A percentile compares a stretch with the other conserved stretches of the same genome.
Conservation (phyloP, 2,113 vertebrate genomes). For the Trematocara nigrifrons region DNA sequence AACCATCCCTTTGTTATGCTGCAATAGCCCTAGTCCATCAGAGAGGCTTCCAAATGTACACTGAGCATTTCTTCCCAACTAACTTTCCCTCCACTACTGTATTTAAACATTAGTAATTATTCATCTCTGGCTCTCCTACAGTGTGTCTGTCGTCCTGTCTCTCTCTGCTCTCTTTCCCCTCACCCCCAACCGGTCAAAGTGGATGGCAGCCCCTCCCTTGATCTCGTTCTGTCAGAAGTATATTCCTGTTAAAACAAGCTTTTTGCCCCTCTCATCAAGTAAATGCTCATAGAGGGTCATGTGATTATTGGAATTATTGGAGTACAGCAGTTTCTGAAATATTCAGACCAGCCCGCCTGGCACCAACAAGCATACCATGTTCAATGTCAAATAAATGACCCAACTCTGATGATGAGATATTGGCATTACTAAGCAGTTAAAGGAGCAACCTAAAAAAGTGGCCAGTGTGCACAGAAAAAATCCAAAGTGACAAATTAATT, state of each 20-base stretch:
- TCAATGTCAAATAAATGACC: background rate
- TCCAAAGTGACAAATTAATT: background rate
- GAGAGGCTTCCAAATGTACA: background rate
- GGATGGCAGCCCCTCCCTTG: background rate
- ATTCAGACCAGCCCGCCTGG: background rate
- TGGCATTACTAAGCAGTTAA: background rate
- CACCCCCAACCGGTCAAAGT: background rate
- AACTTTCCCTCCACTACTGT: background rate
- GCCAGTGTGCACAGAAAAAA: background rate
- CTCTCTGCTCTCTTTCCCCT: background rate
- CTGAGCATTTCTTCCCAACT: background rate
- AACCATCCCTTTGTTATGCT: background rate
- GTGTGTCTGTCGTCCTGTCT: fast-evolving
- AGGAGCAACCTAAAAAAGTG: background rate
- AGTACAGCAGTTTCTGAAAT: background rate
- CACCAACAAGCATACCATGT: background rate
- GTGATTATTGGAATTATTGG: background rate
- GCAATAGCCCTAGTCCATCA: background rate
- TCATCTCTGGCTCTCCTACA: background rate
- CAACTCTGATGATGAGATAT: background rate
- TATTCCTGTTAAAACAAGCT: background rate
- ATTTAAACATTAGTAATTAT: background rate
- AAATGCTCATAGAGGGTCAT: background rate
- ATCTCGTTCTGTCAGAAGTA: background rate
- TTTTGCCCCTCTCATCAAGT: background rate